Evolutionary conservation across 2,113 vertebrate species (phyloP), one percentile per base, ranked within the genome.

Genomic region (Scartelaos histophorus): DNA sequence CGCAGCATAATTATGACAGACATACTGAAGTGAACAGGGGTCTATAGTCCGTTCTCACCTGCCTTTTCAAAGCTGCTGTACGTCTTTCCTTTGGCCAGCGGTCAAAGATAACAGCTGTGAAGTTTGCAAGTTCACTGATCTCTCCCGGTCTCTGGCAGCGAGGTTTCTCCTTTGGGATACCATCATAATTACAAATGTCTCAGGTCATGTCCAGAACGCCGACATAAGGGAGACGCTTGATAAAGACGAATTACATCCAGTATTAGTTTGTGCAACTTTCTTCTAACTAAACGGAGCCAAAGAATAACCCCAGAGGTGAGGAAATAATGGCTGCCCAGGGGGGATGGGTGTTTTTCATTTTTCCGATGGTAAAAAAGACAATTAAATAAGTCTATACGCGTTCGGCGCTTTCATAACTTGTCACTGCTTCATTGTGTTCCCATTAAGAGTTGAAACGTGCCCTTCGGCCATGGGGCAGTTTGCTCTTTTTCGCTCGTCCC

Each of bases 41-140:
- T 6, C 7, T 54, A 19, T 5, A 21, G 7, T 10, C 51, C 78
- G 90, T 94, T 95, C 91, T 88, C 90, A 92, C 78, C 91, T 90
- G 71, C 93, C 90, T 93, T 93, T 92, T 93, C 93, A 81, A 88
- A 75, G 87, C 82, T 92, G 94, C 91, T 93, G 93, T 43, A 86
- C 94, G 86, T 94, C 94, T 95, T 93, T 88, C 76, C 85, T 92
- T 94, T 97, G 96, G 95, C 94, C 91, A 95, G 92, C 89, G 95
- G 93, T 96, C 96, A 97, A 96, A 96, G 91, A 95, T 92, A 96
- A 95, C 95, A 97, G 95, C 95, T 96, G 96, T 94, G 95, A 16
- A 81, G 90, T 95, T 90, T 94, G 93, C 89, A 94, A 95, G 94
- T 96, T 96, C 94, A 94, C 82, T 95, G 96, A 98, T 94, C 95